Percentiles rank a stretch among this genome's conserved stretches.
phyloP scores from a whole-genome alignment of 2,113 vertebrate genomes.

The Cavia porcellus region DNA sequence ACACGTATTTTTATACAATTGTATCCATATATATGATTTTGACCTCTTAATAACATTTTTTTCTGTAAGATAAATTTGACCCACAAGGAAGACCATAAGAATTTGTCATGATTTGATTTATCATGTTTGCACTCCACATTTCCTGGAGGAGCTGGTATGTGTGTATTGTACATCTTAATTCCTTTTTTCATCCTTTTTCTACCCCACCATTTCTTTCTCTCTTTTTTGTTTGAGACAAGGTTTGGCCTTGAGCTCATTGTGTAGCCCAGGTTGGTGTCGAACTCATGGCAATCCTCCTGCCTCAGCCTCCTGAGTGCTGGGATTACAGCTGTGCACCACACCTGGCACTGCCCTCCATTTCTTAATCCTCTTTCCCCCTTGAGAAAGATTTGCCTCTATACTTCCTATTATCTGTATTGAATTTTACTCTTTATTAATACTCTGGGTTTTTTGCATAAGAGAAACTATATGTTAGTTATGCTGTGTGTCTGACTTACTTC shows the following conservation, averaged over 20 bases:
- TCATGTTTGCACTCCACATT: neutral
- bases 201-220: neutral
- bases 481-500: neutral
- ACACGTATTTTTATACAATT: neutral
- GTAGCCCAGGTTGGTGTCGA: too few species aligned
- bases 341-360: neutral
- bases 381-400: neutral
- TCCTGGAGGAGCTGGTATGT: neutral
- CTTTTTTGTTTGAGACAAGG: neutral
- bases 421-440: neutral
- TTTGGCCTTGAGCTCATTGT: neutral
- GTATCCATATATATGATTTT: neutral
- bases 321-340: neutral
- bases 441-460: neutral
- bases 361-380: neutral
- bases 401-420: neutral
- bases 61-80: constrained; percentile 26
- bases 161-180: too few species aligned
- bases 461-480: neutral
- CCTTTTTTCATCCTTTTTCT: neutral
- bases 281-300: neutral
- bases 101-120: neutral
- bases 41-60: constrained; percentile 20
- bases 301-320: neutral
- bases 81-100: neutral